Conservation (phyloP, 2,888 invertebrate species). For the Odontocolon sp. region DNA sequence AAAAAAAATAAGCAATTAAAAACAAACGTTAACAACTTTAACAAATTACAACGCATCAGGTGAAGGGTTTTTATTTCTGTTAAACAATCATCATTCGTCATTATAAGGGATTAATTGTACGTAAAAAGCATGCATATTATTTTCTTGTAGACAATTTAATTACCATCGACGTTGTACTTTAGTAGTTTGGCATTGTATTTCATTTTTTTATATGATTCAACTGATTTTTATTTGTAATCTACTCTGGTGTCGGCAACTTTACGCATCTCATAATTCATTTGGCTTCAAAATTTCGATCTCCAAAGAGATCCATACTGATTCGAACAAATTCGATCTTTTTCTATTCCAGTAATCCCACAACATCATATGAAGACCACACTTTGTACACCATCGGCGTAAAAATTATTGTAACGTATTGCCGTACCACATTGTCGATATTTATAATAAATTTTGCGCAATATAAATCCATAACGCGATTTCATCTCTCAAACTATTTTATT, state of each 20-base stretch:
- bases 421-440: slow-evolving; percentile 63
- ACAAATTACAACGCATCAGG: slow-evolving; percentile 25
- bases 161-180: slow-evolving; percentile 25
- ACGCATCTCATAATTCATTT: slow-evolving; percentile 22
- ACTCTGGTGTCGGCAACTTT: slow-evolving; percentile 44
- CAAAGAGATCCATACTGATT: slow-evolving; percentile 42
- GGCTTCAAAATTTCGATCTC: slow-evolving; percentile 17
- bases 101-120: neutral
- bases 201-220: neutral
- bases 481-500: slow-evolving; percentile 20
- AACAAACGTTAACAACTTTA: slow-evolving; percentile 17
- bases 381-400: slow-evolving; percentile 71
- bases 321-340: slow-evolving; percentile 55
- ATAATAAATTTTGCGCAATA: slow-evolving; percentile 74
- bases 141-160: slow-evolving; percentile 5
- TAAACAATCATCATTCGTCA: neutral
- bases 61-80: slow-evolving; percentile 47
- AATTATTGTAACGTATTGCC: slow-evolving; percentile 74
- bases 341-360: slow-evolving; percentile 75
- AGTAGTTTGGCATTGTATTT: slow-evolving; percentile 28
- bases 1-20: neutral
- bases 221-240: slow-evolving; percentile 14
- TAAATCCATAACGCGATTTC: slow-evolving; percentile 56
- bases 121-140: slow-evolving; percentile 21
- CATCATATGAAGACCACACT: slow-evolving; percentile 71